Conservation (phyloP, 2,113 vertebrate genomes). For the Rhinolophus sinicus region DNA sequence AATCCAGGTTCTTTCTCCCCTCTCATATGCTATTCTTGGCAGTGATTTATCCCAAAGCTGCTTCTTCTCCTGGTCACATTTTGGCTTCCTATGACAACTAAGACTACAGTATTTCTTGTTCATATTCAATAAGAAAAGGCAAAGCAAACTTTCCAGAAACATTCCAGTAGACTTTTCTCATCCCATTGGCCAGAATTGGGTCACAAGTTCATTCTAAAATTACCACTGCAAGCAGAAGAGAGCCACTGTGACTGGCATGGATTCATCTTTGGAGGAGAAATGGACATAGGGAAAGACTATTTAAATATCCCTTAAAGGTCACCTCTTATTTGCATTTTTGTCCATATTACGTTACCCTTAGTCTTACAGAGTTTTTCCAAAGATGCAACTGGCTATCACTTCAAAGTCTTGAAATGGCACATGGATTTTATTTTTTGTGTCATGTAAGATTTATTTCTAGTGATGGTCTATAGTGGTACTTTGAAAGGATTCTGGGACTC, state of each 20-base stretch:
- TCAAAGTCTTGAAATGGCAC: not conserved
- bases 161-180: not conserved
- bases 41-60: slow-evolving; percentile 21
- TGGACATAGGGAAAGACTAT: not conserved
- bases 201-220: not conserved
- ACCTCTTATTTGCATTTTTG: not conserved
- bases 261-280: not conserved
- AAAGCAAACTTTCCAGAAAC: slow-evolving; percentile 10
- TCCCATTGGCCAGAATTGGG: not conserved
- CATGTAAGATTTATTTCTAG: not conserved
- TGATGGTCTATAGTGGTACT: not conserved
- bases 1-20: not conserved
- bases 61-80: slow-evolving; percentile 7
- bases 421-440: not conserved
- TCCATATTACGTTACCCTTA: not conserved
- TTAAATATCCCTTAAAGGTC: not conserved
- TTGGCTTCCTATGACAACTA: not conserved
- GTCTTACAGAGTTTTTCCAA: not conserved
- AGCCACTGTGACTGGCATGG: too few species aligned
- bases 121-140: slow-evolving; percentile 36
- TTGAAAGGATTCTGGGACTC: not conserved
- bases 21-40: slow-evolving; percentile 12
- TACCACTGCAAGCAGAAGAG: not conserved
- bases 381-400: not conserved
- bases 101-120: slow-evolving; percentile 36